Conservation (phyloP, 2,797 vertebrate species). For the Microchirus variegatus region DNA sequence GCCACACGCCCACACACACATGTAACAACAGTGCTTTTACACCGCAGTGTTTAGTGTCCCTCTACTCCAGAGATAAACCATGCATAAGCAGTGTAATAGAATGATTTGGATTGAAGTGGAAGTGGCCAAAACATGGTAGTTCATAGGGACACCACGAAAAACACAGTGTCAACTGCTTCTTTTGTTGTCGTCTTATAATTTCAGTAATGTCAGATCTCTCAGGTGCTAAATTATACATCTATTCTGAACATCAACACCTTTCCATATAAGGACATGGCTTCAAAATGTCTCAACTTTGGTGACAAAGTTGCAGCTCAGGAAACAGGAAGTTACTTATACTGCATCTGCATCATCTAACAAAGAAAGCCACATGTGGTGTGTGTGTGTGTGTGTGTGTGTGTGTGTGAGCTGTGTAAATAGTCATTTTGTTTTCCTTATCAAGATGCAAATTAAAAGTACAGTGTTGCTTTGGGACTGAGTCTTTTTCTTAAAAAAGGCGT, state of each 20-base stretch:
- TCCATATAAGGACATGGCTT: conserved; percentile 76
- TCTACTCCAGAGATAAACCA: conserved; percentile 13
- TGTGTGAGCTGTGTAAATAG: background rate
- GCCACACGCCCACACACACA: conserved; percentile 53
- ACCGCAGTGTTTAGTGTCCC: conserved; percentile 26
- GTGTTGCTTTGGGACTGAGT: background rate
- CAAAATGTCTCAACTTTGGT: conserved; percentile 67
- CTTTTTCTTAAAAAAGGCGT: background rate
- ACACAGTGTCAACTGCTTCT: background rate
- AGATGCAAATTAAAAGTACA: background rate
- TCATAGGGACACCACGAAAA: too few relatives aligned
- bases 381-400: too few relatives aligned
- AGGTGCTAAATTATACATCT: background rate
- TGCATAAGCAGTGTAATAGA: conserved; percentile 15
- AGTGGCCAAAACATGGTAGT: background rate
- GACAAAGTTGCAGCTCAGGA: conserved; percentile 68
- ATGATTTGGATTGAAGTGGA: conserved; percentile 12
- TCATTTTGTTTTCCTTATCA: background rate
- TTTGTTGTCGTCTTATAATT: background rate
- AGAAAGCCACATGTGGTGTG: background rate
- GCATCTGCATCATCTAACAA: conserved; percentile 37
- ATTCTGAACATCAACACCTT: background rate
- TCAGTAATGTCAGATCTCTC: background rate
- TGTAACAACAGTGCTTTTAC: conserved; percentile 44
- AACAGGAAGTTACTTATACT: conserved; percentile 83